phyloP scores from a whole-genome alignment of 2,113 vertebrate genomes.

The Albula goreensis region DNA sequence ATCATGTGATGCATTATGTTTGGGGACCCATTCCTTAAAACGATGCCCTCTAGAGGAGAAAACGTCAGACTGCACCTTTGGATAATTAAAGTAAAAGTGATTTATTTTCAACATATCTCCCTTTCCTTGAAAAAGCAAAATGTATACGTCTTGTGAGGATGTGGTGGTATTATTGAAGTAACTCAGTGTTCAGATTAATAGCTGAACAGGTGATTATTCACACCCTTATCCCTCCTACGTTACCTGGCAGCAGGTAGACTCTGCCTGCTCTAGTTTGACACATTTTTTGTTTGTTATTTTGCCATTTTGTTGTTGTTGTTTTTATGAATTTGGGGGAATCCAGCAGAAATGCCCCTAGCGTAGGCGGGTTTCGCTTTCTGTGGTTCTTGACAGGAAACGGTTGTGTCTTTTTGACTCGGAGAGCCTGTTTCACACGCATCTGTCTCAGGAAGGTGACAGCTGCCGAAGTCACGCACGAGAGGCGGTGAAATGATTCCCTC shows the following conservation, averaged over 20 bases:
- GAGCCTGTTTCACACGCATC: neutral
- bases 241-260: too few relatives aligned
- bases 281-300: neutral
- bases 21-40: too few relatives aligned
- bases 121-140: too few relatives aligned
- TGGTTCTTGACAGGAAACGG: neutral
- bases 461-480: neutral
- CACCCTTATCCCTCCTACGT: neutral
- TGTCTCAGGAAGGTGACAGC: slow-evolving; percentile 1
- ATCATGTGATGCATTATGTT: too few relatives aligned
- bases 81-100: too few relatives aligned
- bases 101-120: too few relatives aligned
- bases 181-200: neutral
- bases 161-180: neutral
- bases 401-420: neutral
- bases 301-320: neutral
- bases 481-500: slow-evolving; percentile 4
- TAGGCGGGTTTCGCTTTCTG: neutral
- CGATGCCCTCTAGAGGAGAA: too few relatives aligned
- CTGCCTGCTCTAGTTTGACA: neutral
- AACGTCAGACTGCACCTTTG: too few relatives aligned
- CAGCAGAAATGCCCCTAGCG: slow-evolving; percentile 3
- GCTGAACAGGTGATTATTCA: slow-evolving; percentile 7
- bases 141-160: too few relatives aligned
- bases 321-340: neutral